These are phyloP conservation scores for Drosophila subsilvestris DNA, from an alignment of 2,888 invertebrate species.

Conservation along the genomic window DNA sequence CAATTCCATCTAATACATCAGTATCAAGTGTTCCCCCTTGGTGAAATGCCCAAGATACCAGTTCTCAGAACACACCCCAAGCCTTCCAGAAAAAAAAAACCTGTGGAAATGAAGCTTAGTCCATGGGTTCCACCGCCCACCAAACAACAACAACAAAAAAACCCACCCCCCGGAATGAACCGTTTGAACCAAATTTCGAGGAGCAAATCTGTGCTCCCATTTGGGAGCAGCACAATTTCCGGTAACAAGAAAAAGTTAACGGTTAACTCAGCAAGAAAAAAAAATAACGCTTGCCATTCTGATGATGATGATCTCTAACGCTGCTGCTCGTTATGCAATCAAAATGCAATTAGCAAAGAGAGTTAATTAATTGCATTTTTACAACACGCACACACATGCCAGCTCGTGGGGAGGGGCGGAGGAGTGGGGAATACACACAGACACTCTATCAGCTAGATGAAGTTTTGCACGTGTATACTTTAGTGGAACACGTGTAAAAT, in stretches of 20 bases:
- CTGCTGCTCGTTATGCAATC: constrained; percentile 52
- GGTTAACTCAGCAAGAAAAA: neutral
- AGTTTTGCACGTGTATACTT: constrained; percentile 31
- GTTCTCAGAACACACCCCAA: neutral
- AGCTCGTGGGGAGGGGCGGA: neutral
- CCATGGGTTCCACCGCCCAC: neutral
- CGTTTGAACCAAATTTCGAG: neutral
- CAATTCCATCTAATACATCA: neutral
- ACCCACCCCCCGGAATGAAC: neutral
- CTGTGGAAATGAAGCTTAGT: constrained; percentile 11
- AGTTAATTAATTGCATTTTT: constrained; percentile 71
- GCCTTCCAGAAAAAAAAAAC: neutral
- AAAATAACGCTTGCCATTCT: neutral
- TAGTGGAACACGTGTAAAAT: constrained; percentile 66
- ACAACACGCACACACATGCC: constrained; percentile 18
- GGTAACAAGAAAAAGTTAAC: constrained; percentile 7
- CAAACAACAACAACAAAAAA: neutral
- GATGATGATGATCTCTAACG: constrained; percentile 15
- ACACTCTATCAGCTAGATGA: neutral
- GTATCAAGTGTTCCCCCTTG: too few relatives aligned
- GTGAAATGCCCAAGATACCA: neutral
- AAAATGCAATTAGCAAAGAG: constrained; percentile 66
- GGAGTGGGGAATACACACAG: constrained; percentile 9
- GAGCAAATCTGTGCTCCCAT: constrained; percentile 32
- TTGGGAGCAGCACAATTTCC: constrained; percentile 46